Conservation (phyloP, 2,113 vertebrate genomes). For the Otolemur garnettii region DNA sequence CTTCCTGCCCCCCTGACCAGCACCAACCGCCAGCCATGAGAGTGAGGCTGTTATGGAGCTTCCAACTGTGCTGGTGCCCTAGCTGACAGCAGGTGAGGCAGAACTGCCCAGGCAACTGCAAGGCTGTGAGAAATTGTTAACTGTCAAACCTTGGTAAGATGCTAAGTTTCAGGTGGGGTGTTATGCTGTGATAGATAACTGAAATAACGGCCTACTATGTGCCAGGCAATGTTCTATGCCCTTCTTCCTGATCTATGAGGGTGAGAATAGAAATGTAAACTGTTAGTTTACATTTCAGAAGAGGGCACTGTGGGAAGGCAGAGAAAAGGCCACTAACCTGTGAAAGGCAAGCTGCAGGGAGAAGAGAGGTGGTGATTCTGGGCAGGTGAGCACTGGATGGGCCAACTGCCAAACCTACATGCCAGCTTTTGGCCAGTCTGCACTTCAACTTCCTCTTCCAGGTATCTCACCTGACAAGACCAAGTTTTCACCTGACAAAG, state of each 20-base stretch:
- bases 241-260: constrained; percentile 5
- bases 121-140: not conserved
- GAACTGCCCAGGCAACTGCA: not conserved
- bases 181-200: not conserved
- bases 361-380: not conserved
- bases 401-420: not conserved
- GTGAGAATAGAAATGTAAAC: constrained; percentile 31
- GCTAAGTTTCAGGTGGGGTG: not conserved
- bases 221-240: not conserved
- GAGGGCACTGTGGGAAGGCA: not conserved
- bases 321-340: not conserved
- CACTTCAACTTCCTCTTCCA: not conserved
- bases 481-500: not conserved
- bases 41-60: constrained; percentile 30
- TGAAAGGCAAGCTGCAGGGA: not conserved
- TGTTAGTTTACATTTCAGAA: not conserved
- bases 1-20: not conserved
- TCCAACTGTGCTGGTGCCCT: not conserved
- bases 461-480: not conserved
- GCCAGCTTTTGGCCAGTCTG: not conserved
- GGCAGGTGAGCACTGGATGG: not conserved
- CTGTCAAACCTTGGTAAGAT: not conserved
- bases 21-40: not conserved
- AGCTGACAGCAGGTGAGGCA: not conserved
- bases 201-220: not conserved